These are phyloP conservation scores for Paracentrotus lividus DNA, from an alignment of 53 echinoderm and acorn worm species.

Conservation along the genomic window DNA sequence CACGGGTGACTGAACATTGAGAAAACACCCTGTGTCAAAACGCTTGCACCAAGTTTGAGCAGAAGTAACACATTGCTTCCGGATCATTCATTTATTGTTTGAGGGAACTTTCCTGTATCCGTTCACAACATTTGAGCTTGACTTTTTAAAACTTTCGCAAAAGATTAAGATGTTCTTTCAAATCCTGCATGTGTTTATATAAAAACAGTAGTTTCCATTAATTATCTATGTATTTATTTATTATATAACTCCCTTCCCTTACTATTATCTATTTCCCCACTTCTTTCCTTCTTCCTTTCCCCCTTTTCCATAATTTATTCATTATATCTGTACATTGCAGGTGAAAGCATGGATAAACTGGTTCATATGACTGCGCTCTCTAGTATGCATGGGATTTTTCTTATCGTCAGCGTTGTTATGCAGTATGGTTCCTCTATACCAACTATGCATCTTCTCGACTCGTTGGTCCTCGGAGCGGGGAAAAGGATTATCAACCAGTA, in stretches of 20 bases:
- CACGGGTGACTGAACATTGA: too few species aligned
- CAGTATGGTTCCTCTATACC: slow-evolving; percentile 25
- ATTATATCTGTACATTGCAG: neutral
- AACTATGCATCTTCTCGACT: slow-evolving; percentile 22
- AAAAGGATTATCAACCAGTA: neutral
- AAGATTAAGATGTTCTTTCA: too few species aligned
- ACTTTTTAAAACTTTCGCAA: too few species aligned
- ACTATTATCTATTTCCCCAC: neutral
- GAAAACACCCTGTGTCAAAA: too few species aligned
- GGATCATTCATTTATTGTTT: too few species aligned
- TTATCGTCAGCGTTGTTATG: slow-evolving; percentile 14
- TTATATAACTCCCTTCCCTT: neutral
- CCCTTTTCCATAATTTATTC: neutral
- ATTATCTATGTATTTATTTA: too few species aligned
- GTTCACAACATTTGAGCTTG: too few species aligned
- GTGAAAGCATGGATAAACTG: slow-evolving; percentile 65
- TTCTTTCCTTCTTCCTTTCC: neutral
- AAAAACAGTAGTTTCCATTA: too few species aligned
- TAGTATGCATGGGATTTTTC: slow-evolving; percentile 65
- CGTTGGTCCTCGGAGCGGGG: neutral
- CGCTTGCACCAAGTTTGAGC: too few species aligned
- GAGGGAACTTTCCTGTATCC: too few species aligned
- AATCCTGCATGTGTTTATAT: too few species aligned
- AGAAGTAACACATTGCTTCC: too few species aligned
- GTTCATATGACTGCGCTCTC: slow-evolving; percentile 64